phyloP scores from a whole-genome alignment of 2,888 invertebrate genomes.

The Eristalinus sepulchralis region DNA sequence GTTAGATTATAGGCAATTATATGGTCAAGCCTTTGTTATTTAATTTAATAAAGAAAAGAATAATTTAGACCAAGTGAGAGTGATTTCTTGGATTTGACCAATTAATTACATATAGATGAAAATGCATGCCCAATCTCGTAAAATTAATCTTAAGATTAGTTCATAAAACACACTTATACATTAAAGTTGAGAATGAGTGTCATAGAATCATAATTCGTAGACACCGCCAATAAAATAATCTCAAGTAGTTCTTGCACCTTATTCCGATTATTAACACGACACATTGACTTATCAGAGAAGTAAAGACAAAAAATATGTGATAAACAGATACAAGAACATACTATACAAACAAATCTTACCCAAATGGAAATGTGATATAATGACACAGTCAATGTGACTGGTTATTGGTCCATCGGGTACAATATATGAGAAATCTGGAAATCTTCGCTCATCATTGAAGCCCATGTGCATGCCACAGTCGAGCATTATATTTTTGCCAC shows the following conservation, averaged over 20 bases:
- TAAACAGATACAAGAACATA: not conserved
- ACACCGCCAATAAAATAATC: not conserved
- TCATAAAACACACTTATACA: too few species aligned
- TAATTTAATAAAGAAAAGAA: too few species aligned
- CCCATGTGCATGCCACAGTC: slow-evolving; percentile 99
- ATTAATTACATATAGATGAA: too few species aligned
- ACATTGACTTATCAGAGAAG: not conserved
- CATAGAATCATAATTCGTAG: not conserved
- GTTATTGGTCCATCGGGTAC: slow-evolving; percentile 94
- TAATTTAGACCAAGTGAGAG: too few species aligned
- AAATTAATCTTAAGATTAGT: too few species aligned
- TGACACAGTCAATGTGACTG: slow-evolving; percentile 98
- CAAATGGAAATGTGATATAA: slow-evolving; percentile 99
- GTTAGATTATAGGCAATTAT: too few species aligned
- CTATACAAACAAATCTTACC: slow-evolving; percentile 73
- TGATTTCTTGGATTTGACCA: too few species aligned
- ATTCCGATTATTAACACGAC: not conserved
- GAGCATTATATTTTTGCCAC: slow-evolving; percentile 99
- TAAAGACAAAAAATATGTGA: not conserved
- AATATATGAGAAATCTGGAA: slow-evolving; percentile 98
- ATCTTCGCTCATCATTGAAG: slow-evolving; percentile 96
- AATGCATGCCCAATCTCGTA: too few species aligned
- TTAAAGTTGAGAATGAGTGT: too few species aligned
- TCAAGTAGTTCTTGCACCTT: not conserved
- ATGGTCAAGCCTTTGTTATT: too few species aligned